Conservation (phyloP, 2,113 vertebrate species). For the Ivindomyrus marchei region DNA sequence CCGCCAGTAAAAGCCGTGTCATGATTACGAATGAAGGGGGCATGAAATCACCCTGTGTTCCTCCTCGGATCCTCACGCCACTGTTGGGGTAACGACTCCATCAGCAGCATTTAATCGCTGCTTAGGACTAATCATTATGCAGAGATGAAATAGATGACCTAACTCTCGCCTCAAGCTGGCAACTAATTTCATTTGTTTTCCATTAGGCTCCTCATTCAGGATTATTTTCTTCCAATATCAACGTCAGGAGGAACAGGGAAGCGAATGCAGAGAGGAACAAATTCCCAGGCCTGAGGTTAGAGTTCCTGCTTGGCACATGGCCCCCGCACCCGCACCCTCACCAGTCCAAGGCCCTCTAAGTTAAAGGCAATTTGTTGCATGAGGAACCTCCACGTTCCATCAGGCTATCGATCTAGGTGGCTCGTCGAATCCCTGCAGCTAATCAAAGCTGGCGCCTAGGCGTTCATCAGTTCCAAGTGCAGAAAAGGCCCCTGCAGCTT, state of each 20-base stretch:
- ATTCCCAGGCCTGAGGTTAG: background rate
- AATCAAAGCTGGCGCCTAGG: background rate
- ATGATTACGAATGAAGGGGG: background rate
- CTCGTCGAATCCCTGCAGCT: background rate
- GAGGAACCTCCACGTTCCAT: background rate
- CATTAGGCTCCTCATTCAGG: background rate
- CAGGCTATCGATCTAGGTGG: background rate
- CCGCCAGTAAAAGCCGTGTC: background rate
- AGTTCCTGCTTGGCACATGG: background rate
- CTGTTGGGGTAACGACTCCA: slow-evolving; percentile 16
- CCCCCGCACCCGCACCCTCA: background rate
- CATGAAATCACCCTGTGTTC: background rate
- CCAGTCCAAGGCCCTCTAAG: background rate
- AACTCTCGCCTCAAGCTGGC: slow-evolving; percentile 6
- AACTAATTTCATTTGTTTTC: slow-evolving; percentile 22
- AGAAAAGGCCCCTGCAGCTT: background rate
- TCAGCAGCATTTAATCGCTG: slow-evolving; percentile 22
- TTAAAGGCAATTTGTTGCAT: background rate
- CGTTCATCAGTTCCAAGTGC: background rate
- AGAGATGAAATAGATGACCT: slow-evolving; percentile 1
- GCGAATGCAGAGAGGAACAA: background rate
- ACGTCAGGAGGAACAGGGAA: background rate
- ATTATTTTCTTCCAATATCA: background rate
- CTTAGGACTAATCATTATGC: slow-evolving; percentile 18
- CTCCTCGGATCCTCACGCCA: background rate